Conservation (phyloP, 2,888 invertebrate species). For the Rotaria socialis region DNA sequence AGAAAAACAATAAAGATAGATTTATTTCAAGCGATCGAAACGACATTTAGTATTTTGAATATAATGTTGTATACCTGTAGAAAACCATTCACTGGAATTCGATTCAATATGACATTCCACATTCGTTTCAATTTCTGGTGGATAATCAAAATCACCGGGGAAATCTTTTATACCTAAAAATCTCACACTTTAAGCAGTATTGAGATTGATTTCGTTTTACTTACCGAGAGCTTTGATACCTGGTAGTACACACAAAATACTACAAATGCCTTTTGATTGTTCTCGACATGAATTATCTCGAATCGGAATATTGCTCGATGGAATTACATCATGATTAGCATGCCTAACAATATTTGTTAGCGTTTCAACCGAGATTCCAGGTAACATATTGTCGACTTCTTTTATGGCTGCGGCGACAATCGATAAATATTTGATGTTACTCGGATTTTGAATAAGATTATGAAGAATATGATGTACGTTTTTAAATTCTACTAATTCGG, state of each 20-base stretch:
- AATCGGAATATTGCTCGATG: background rate
- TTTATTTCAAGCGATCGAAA: background rate
- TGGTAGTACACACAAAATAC: background rate
- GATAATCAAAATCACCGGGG: constrained; percentile 48
- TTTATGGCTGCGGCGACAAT: background rate
- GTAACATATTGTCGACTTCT: background rate
- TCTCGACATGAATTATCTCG: background rate
- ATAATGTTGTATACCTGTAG: background rate
- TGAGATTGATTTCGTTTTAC: too few relatives aligned
- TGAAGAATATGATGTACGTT: constrained; percentile 35
- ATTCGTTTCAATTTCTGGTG: constrained; percentile 42
- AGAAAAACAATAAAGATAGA: background rate
- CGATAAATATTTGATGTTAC: background rate
- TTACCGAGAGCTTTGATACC: background rate
- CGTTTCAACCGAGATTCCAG: background rate
- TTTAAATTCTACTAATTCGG: constrained; percentile 14
- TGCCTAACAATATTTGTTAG: background rate
- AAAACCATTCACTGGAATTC: constrained; percentile 42
- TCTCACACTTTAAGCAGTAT: too few relatives aligned
- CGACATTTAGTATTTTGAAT: background rate
- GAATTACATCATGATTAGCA: background rate
- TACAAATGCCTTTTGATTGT: background rate
- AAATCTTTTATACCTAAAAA: constrained; percentile 38
- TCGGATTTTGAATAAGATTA: background rate
- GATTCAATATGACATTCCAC: constrained; percentile 45